phyloP scores from a whole-genome alignment of 2,113 vertebrate genomes.

The Sinosuthora webbiana region DNA sequence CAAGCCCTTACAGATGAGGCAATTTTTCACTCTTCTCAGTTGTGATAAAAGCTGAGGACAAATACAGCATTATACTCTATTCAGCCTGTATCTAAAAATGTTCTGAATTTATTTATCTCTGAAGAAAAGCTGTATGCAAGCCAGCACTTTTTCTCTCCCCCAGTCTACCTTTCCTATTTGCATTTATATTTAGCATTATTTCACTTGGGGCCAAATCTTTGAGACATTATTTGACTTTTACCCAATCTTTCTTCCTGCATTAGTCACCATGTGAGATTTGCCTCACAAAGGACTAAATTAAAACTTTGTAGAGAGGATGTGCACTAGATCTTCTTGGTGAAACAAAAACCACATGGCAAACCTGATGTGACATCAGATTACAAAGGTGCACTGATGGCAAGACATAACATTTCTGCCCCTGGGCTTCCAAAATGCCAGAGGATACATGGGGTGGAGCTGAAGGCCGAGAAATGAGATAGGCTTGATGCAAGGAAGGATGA shows the following conservation, averaged over 20 bases:
- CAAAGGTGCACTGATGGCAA: neutral
- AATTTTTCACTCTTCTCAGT: slow-evolving; percentile 43
- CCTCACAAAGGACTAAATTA: neutral
- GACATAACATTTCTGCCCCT: neutral
- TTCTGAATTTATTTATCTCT: slow-evolving; percentile 29
- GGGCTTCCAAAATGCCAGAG: neutral
- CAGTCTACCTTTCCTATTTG: neutral
- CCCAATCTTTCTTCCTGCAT: neutral
- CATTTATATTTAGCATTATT: slow-evolving; percentile 1
- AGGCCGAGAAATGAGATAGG: neutral
- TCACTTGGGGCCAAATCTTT: neutral
- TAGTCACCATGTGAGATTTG: neutral
- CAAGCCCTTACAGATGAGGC: slow-evolving; percentile 8
- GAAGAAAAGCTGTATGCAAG: slow-evolving; percentile 5
- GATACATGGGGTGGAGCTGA: neutral
- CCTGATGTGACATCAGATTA: neutral
- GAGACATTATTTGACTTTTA: slow-evolving; percentile 4
- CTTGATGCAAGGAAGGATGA: neutral
- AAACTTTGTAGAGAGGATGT: neutral
- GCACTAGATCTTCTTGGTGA: neutral
- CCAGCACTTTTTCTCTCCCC: neutral
- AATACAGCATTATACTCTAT: slow-evolving; percentile 26
- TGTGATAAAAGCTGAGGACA: slow-evolving; percentile 42
- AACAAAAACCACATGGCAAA: neutral
- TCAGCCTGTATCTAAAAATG: slow-evolving; percentile 1